Percentiles rank a stretch among this genome's conserved stretches.
Evolutionary conservation across 1,140 invertebrate genomes (phyloP).

Genomic region (Augochlora pura): DNA sequence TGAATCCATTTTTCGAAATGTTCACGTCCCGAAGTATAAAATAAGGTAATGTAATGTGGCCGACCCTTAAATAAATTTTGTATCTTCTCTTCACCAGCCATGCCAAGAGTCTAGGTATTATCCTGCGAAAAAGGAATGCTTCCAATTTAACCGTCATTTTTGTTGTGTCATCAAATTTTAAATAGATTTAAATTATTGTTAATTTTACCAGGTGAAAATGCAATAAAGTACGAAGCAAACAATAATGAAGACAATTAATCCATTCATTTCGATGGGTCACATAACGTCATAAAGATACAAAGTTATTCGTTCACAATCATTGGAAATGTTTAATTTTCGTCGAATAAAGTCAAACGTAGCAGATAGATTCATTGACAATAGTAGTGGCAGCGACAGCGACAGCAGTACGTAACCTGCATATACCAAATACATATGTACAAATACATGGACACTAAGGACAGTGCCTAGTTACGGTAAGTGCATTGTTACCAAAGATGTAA

Average conservation of each 20-base stretch:
- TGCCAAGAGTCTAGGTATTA: conserved; percentile 84
- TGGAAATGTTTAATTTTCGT: not conserved
- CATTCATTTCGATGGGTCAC: conserved; percentile 64
- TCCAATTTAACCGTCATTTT: not conserved
- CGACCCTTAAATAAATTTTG: conserved; percentile 85
- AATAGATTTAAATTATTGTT: not conserved
- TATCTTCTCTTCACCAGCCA: conserved; percentile 86
- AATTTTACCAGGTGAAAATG: conserved; percentile 73
- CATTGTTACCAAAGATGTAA: too few species aligned
- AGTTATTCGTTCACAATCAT: not conserved
- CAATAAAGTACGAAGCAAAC: conserved; percentile 74
- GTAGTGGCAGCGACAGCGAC: not conserved
- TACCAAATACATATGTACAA: too few species aligned
- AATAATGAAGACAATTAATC: conserved; percentile 72
- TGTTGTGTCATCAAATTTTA: not conserved
- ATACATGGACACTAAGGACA: too few species aligned
- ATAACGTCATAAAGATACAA: not conserved
- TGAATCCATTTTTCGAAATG: conserved; percentile 85
- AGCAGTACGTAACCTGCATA: not conserved
- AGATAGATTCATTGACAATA: not conserved
- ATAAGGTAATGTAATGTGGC: conserved; percentile 85
- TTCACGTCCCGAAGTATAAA: conserved; percentile 85
- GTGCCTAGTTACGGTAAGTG: too few species aligned
- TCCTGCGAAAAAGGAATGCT: conserved; percentile 77
- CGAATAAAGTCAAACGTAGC: not conserved